These are phyloP conservation scores for Clarias laeviceps DNA, from an alignment of 2,797 vertebrate species.

Conservation along the genomic window DNA sequence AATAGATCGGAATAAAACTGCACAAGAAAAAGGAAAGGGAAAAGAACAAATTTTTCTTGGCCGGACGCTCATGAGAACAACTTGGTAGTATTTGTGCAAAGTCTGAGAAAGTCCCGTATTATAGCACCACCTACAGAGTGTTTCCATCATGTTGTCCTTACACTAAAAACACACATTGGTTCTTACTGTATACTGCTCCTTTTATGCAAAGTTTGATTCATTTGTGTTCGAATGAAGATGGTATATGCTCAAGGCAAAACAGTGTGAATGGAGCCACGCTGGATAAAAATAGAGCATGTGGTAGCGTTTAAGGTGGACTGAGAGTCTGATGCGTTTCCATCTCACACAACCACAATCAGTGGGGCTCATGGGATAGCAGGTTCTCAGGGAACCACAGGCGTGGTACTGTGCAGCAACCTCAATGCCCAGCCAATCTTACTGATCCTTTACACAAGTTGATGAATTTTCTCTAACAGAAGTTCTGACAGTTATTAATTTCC, in stretches of 20 bases:
- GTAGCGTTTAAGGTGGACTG: constrained; percentile 70
- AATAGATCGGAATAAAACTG: constrained; percentile 49
- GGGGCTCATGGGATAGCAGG: constrained; percentile 52
- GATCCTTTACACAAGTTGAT: not conserved
- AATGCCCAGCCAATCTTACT: not conserved
- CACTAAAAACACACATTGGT: not conserved
- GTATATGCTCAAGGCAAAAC: not conserved
- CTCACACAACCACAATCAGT: constrained; percentile 54
- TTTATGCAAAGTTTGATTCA: not conserved
- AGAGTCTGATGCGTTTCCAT: constrained; percentile 69
- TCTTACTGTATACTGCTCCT: not conserved
- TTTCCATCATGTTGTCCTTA: not conserved
- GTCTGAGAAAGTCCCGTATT: constrained; percentile 16
- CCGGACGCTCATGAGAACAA: constrained; percentile 50
- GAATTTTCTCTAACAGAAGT: not conserved
- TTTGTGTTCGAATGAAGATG: too few species aligned
- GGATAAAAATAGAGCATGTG: constrained; percentile 74
- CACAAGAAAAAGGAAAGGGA: constrained; percentile 37
- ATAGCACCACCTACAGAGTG: not conserved
- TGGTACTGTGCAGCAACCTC: constrained; percentile 8
- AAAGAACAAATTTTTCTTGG: constrained; percentile 56
- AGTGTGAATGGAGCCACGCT: constrained; percentile 46
- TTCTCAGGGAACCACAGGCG: constrained; percentile 61
- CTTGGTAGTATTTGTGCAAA: not conserved
- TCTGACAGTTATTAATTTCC: not conserved